Percentiles rank a stretch among this genome's conserved stretches.
Evolutionary conservation across 2,888 invertebrate genomes (phyloP).

Genomic region (Nyleta sp.): DNA sequence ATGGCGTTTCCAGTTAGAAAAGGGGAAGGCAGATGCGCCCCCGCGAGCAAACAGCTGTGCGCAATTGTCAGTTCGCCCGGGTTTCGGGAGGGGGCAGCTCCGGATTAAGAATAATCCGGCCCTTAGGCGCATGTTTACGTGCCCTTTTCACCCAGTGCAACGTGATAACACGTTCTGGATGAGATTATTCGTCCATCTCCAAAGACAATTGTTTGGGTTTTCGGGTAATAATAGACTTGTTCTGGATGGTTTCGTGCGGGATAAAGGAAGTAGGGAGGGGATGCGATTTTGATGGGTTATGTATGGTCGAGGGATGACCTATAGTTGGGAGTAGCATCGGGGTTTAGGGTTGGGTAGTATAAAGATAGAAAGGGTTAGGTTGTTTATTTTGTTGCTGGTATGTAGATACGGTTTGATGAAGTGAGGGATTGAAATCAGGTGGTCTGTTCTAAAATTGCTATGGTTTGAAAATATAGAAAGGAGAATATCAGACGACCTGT

Average conservation of each 20-base stretch:
- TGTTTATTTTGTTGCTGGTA: no score
- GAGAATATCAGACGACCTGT: no score
- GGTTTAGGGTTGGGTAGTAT: no score
- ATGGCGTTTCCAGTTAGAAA: constrained; percentile 54
- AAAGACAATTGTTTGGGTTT: constrained; percentile 33
- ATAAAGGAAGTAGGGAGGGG: neutral
- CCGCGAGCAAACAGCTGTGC: constrained; percentile 67
- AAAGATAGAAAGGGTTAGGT: no score
- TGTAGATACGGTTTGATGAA: no score
- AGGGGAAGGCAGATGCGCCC: constrained; percentile 66
- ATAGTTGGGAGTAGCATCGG: no score
- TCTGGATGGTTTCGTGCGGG: neutral
- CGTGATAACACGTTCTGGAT: constrained; percentile 35
- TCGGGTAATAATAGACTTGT: constrained; percentile 12
- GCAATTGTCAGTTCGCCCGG: constrained; percentile 57
- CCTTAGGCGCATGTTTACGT: constrained; percentile 34
- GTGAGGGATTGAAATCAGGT: no score
- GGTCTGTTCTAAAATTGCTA: no score
- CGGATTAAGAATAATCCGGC: constrained; percentile 49
- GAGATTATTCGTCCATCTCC: constrained; percentile 22
- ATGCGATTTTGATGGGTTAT: constrained; percentile 10
- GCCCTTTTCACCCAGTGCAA: constrained; percentile 28
- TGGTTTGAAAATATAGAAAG: no score
- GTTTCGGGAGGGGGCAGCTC: constrained; percentile 40
- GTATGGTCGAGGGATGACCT: constrained; percentile 1